Base-by-base conservation (phyloP, 2,113 vertebrate genomes). In the Pseudois nayaur region DNA sequence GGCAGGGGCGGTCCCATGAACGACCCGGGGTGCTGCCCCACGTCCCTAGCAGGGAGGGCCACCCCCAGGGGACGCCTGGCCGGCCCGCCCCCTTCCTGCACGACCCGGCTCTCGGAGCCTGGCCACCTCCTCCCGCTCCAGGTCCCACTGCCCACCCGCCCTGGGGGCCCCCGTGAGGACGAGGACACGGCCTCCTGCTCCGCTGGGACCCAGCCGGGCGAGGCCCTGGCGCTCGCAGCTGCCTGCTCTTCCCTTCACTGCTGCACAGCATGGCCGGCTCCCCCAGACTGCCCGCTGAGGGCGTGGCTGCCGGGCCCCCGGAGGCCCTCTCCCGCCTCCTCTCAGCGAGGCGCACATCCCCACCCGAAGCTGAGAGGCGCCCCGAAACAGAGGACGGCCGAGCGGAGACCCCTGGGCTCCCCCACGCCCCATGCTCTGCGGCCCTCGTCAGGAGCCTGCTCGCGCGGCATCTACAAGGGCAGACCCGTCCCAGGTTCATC, bases 21-120 rank as follows among this genome's bases (percentile, higher is more conserved):
- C 13, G 43, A 48, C 29, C 33, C 29, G 6, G 5, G n/a, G 62
- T 3, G 16, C 19, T 12, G n/a, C 11, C 15, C 48, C 6, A 21
- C 1, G 0, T 25, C 15, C 33, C 3, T 14, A n/a, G 33, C 5
- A 2, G 14, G 31, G 12, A 36, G 17, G 40, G 43, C 10, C 27
- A 9, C 23, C 48, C 9, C 45, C 31, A 17, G 6, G 1, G 23
- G 55, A 36, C 8, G 16, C n/a, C 76, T 54, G 40, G 60, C 27
- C 21, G 14, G 27, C 54, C 54, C 16, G 2, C 31, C 27, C 8
- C 1, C 45, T n/a, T 71, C 71, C 67, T 59, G 21, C n/a, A 21
- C 52, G 6, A 25, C 27, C 29, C 21, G 9, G 10, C 21, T n/a
- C 59, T 87, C 4, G 3, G 9, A 60, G 17, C 40, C 59, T 40